phyloP scores from a whole-genome alignment of 2,888 invertebrate genomes.

The Eumerus sabulonum region DNA sequence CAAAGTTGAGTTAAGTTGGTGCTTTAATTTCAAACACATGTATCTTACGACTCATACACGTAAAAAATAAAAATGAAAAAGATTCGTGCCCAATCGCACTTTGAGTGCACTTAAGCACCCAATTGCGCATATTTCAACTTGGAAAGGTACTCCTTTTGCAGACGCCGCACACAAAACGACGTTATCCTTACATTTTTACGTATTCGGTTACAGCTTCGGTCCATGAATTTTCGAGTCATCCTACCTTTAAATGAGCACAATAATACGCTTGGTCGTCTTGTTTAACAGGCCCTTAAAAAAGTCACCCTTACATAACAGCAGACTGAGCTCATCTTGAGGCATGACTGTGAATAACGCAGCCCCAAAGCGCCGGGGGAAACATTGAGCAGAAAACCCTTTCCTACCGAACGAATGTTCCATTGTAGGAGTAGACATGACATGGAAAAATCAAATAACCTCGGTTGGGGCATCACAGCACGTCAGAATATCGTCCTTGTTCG shows the following conservation, averaged over 20 bases:
- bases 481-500: not conserved
- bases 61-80: too few relatives aligned
- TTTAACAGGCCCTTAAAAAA: not conserved
- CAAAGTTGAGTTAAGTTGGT: too few relatives aligned
- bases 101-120: too few relatives aligned
- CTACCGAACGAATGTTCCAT: not conserved
- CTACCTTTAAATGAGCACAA: not conserved
- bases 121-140: too few relatives aligned
- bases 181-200: too few relatives aligned
- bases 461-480: not conserved
- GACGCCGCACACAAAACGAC: too few relatives aligned
- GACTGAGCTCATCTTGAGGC: not conserved
- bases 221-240: constrained; percentile 10
- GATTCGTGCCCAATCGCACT: too few relatives aligned
- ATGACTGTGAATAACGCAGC: not conserved
- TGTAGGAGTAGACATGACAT: not conserved
- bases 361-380: constrained; percentile 11
- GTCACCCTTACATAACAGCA: not conserved
- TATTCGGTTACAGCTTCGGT: not conserved
- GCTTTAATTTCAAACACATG: too few relatives aligned
- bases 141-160: too few relatives aligned
- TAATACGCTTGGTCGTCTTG: not conserved
- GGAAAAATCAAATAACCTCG: not conserved
- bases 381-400: constrained; percentile 23
- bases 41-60: too few relatives aligned